Evolutionary conservation across 1,140 invertebrate species (phyloP).

Genomic region (Aporrectodea caliginosa): DNA sequence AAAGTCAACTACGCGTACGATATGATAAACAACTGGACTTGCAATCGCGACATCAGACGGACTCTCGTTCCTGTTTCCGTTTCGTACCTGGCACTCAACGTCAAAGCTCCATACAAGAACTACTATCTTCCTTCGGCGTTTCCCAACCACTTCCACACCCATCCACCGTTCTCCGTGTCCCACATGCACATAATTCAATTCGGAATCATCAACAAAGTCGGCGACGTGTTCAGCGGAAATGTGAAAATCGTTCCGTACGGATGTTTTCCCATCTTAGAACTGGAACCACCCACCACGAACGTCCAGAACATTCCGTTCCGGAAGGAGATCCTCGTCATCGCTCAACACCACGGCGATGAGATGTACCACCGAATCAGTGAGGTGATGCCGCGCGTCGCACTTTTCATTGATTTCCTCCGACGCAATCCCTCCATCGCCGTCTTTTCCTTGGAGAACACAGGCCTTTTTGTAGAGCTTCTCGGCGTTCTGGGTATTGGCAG

Average conservation of each 20-base stretch:
- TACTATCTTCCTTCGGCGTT: conserved; percentile 30
- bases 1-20: conserved; percentile 25
- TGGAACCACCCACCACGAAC: background rate
- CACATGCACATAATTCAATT: background rate
- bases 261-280: background rate
- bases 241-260: background rate
- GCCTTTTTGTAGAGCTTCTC: conserved; percentile 10
- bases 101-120: conserved; percentile 22
- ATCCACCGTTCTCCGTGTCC: background rate
- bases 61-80: background rate
- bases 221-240: background rate
- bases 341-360: background rate
- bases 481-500: conserved; percentile 9
- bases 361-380: conserved; percentile 18
- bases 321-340: conserved; percentile 13
- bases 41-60: background rate
- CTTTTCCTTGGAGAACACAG: no score
- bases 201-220: background rate
- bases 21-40: conserved; percentile 27
- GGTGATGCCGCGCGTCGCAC: background rate
- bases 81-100: conserved; percentile 23
- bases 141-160: conserved; percentile 16
- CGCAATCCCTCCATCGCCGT: conserved; percentile 10
- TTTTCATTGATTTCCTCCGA: conserved; percentile 17
- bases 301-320: conserved; percentile 33